phyloP scores from a whole-genome alignment of 2,113 vertebrate species.

The Crypturellus undulatus region DNA sequence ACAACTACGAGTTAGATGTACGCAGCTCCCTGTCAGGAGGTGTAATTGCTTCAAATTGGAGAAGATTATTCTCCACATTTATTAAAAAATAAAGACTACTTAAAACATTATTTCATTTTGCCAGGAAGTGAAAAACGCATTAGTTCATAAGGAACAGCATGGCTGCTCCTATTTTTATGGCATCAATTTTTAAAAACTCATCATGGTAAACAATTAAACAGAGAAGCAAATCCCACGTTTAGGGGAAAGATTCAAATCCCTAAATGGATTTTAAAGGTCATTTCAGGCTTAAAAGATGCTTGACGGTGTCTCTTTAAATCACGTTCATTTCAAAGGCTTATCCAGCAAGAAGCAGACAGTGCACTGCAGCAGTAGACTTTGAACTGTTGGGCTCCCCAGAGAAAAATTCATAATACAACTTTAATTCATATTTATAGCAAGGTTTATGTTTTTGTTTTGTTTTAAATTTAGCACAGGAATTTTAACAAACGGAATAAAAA shows the following conservation, averaged over 20 bases:
- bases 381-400: conserved; percentile 53
- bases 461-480: conserved; percentile 8
- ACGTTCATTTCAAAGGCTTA: conserved; percentile 65
- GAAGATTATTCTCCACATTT: conserved; percentile 65
- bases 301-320: conserved; percentile 60
- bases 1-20: conserved; percentile 23
- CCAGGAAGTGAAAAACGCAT: conserved; percentile 60
- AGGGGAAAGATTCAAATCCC: conserved; percentile 67
- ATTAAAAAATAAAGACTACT: conserved; percentile 70
- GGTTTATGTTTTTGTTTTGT: conserved; percentile 9
- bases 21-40: conserved; percentile 52
- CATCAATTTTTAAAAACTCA: conserved; percentile 74
- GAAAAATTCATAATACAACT: conserved; percentile 75
- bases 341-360: conserved; percentile 39
- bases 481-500: conserved; percentile 51
- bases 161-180: conserved; percentile 64
- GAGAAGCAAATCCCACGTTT: conserved; percentile 63
- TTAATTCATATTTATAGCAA: conserved; percentile 72
- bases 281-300: conserved; percentile 60
- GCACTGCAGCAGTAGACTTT: conserved; percentile 26
- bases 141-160: conserved; percentile 50
- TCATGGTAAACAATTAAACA: conserved; percentile 73
- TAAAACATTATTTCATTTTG: conserved; percentile 63
- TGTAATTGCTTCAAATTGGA: conserved; percentile 70
- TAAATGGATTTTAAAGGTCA: conserved; percentile 72